Percentiles rank a stretch among this genome's conserved stretches.
phyloP scores from a whole-genome alignment of 2,888 invertebrate genomes.

The Adelphocoris suturalis region DNA sequence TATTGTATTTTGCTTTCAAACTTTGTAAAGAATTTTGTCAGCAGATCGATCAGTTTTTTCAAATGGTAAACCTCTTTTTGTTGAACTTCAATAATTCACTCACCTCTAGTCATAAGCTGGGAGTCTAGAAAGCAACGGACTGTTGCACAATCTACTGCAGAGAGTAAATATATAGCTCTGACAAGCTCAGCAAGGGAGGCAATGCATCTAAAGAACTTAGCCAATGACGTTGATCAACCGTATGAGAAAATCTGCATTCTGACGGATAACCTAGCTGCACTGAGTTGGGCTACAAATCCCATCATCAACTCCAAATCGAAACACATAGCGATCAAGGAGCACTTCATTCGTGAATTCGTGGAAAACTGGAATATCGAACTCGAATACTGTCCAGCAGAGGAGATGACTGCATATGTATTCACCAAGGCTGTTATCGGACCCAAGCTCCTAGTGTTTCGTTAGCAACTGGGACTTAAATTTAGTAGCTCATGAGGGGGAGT shows the following conservation, averaged over 20 bases:
- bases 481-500: neutral
- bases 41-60: too few relatives aligned
- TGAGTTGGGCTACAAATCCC: constrained; percentile 19
- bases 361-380: neutral
- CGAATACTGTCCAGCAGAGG: neutral
- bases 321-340: neutral
- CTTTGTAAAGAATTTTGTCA: too few relatives aligned
- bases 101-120: constrained; percentile 45
- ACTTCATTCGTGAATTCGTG: neutral
- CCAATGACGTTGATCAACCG: neutral
- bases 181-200: constrained; percentile 28
- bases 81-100: too few relatives aligned
- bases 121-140: neutral
- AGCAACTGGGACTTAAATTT: neutral
- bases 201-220: neutral
- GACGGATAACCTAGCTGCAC: neutral
- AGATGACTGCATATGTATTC: neutral
- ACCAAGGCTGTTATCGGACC: neutral
- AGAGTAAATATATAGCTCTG: constrained; percentile 36
- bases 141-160: constrained; percentile 34
- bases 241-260: neutral
- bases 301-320: neutral
- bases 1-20: too few relatives aligned
- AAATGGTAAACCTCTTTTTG: too few relatives aligned
- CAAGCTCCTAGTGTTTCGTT: neutral